These are phyloP conservation scores for Eupithecia subfuscata DNA, from an alignment of 2,888 invertebrate species.

Conservation along the genomic window DNA sequence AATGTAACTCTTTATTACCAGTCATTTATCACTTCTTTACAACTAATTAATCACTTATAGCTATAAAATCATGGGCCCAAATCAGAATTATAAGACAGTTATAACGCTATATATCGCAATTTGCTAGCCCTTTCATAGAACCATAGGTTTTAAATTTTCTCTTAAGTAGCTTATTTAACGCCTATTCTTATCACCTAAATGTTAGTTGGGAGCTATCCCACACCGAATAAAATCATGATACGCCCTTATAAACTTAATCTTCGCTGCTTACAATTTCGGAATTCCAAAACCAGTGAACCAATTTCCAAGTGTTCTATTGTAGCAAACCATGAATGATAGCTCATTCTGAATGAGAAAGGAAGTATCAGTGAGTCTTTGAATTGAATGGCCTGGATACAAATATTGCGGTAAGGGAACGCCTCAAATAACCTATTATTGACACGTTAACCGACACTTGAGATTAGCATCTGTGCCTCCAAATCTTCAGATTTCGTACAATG, in stretches of 20 bases:
- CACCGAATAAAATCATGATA: constrained; percentile 43
- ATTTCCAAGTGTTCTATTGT: constrained; percentile 32
- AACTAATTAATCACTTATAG: too few relatives aligned
- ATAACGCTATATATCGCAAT: too few relatives aligned
- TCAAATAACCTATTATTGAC: constrained; percentile 78
- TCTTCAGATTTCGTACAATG: constrained; percentile 78
- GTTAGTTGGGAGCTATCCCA: too few relatives aligned
- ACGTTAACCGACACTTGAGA: constrained; percentile 84
- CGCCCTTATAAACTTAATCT: constrained; percentile 35
- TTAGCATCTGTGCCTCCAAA: constrained; percentile 81
- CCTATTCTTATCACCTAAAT: too few relatives aligned
- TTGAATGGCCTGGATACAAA: constrained; percentile 57
- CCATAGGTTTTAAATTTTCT: too few relatives aligned
- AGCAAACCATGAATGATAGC: constrained; percentile 42
- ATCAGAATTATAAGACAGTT: too few relatives aligned
- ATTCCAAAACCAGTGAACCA: constrained; percentile 34
- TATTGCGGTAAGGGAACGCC: constrained; percentile 70
- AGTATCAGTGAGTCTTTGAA: constrained; percentile 69
- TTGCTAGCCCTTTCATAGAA: too few relatives aligned
- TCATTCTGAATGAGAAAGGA: constrained; percentile 60
- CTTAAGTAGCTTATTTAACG: too few relatives aligned
- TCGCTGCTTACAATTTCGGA: constrained; percentile 20
- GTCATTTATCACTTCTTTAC: too few relatives aligned
- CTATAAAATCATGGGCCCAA: too few relatives aligned
- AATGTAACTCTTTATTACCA: too few relatives aligned